Base-by-base conservation (phyloP, 1,140 invertebrate species). In the Stegodyphus mimosarum region DNA sequence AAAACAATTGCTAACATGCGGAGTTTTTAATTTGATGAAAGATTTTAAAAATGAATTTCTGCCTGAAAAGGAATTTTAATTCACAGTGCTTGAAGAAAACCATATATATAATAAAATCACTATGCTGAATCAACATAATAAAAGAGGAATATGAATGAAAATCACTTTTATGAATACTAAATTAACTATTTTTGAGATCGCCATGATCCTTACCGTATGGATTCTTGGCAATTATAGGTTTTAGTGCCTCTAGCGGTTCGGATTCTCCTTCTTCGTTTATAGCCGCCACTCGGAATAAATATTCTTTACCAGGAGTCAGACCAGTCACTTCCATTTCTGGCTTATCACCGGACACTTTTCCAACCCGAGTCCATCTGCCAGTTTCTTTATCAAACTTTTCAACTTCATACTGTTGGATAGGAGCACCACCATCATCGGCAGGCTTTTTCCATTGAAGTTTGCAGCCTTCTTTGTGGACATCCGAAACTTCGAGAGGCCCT, bases 181-280 rank as follows among this genome's bases (percentile, higher is more conserved):
- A 33, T 3, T 33, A 33, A 33, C 33, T 33, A 33, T 33, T 1
- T 33, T 33, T 33, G 33, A 33, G 33, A 33, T 33, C 33, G 33
- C 33, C 33, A 3, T 33, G 33, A 33, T 33, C 33, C 55, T 95
- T 95, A 89, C 94, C 94, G 90, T 94, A 99, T 83, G 97, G 97
- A 93, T 98, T 97, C 90, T 97, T 98, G 6, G 96, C 96, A 11
- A 94, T 90, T 66, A 94, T 96, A 0, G 94, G 92, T 89, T 94
- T 93, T 55, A 96, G 96, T 11, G 97, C 96, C 89, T 96, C 95
- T 70, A 99, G 90, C 33, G 97, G 97, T 89, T 99, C 98, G 49
- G 97, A 98, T 91, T 98, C 96, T 18, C 97, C 99, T 92, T 99
- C 97, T 77, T 97, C 96, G 89, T 99, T 99, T 71, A 99, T 93